Evolutionary conservation across 1,140 invertebrate genomes (phyloP).

Genomic region (Polypedilum vanderplanki): DNA sequence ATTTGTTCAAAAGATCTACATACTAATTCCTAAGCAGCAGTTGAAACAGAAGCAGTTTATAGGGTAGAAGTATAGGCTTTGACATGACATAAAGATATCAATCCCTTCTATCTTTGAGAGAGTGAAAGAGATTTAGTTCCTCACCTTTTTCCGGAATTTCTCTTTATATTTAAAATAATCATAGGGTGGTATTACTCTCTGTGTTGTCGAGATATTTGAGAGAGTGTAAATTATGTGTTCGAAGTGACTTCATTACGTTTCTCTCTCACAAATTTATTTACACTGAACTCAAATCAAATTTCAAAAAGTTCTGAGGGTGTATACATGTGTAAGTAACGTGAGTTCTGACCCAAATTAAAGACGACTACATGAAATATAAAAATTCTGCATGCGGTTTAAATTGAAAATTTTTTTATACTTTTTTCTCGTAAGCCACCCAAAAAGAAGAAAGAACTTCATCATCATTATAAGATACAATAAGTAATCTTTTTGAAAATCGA

Average conservation of each 20-base stretch:
- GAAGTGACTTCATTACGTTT: neutral
- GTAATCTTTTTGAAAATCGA: slow-evolving; percentile 7
- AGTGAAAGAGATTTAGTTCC: neutral
- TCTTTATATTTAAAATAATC: neutral
- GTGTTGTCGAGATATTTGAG: neutral
- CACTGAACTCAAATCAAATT: slow-evolving; percentile 18
- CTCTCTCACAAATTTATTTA: neutral
- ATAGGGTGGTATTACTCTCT: neutral
- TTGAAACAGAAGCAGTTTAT: neutral
- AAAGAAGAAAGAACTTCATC: neutral
- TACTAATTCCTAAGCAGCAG: neutral
- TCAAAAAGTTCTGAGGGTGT: neutral
- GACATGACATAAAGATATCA: slow-evolving; percentile 18
- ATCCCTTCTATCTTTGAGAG: neutral
- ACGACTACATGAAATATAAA: neutral
- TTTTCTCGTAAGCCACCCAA: too few relatives aligned
- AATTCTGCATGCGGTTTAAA: neutral
- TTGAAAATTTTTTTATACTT: too few relatives aligned
- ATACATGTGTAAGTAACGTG: neutral
- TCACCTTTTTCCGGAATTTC: slow-evolving; percentile 17
- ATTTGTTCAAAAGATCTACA: slow-evolving; percentile 12
- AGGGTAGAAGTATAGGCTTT: neutral
- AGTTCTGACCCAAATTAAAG: neutral
- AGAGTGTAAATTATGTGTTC: neutral
- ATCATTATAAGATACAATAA: neutral